Evolutionary conservation across 2,888 invertebrate genomes (phyloP).

Genomic region (Chaetoderma sp.): DNA sequence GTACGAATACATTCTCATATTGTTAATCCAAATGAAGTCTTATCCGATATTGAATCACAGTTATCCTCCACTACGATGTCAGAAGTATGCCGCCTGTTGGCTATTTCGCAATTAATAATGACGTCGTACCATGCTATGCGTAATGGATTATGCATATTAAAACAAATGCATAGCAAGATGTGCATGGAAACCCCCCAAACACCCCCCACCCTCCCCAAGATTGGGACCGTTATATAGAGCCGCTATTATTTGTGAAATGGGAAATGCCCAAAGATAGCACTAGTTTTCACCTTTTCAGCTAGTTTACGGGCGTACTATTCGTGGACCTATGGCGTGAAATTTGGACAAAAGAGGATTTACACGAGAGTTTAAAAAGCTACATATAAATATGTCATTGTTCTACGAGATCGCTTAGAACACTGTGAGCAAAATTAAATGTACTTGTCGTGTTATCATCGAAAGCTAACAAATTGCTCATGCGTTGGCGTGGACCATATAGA

Average conservation of each 20-base stretch:
- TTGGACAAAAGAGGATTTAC: too few relatives aligned
- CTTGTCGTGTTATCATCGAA: conserved; percentile 39
- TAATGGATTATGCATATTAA: conserved; percentile 29
- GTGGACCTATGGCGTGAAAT: conserved; percentile 28
- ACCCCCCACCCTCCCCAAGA: too few relatives aligned
- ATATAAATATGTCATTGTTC: too few relatives aligned
- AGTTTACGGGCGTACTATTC: conserved; percentile 33
- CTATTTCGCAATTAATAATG: conserved; percentile 22
- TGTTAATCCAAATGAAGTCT: too few relatives aligned
- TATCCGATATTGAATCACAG: too few relatives aligned
- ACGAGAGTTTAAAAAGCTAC: conserved; percentile 35
- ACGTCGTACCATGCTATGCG: conserved; percentile 30
- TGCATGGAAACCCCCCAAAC: conserved; percentile 10
- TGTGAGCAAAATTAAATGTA: conserved; percentile 31
- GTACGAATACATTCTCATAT: conserved; percentile 29
- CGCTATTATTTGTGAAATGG: too few relatives aligned
- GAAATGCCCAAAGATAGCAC: too few relatives aligned
- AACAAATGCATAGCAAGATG: conserved; percentile 26
- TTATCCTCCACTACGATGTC: conserved; percentile 28
- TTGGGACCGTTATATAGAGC: too few relatives aligned
- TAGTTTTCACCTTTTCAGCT: conserved; percentile 39
- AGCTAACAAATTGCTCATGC: conserved; percentile 38
- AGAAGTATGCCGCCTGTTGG: conserved; percentile 25
- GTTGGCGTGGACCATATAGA: conserved; percentile 28
- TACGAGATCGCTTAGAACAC: conserved; percentile 29